Percentiles rank a stretch among this genome's conserved stretches.
Conservation (phyloP, 2,888 invertebrate species). For the Thyatira batis region DNA sequence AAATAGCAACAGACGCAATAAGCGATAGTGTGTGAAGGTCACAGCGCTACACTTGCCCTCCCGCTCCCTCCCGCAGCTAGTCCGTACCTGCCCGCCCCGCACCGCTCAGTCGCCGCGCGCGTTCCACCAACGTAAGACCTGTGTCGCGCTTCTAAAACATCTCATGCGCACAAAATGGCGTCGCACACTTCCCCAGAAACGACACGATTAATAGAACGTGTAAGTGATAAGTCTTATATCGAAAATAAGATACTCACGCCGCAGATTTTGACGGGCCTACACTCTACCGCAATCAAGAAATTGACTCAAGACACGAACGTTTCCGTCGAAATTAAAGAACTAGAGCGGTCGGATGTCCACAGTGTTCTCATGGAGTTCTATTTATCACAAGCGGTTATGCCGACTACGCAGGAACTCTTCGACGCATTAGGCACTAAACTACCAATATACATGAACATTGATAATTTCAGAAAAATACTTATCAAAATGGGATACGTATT, state of each 20-base stretch:
- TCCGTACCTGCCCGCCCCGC: neutral
- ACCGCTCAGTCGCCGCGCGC: conserved; percentile 15
- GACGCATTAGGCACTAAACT: conserved; percentile 20
- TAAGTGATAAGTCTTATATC: conserved; percentile 9
- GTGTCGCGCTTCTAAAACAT: neutral
- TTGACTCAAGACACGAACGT: neutral
- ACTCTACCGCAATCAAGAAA: neutral
- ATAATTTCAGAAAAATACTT: conserved; percentile 37
- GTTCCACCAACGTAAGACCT: neutral
- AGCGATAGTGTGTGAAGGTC: neutral
- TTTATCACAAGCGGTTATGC: conserved; percentile 21
- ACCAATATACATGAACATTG: conserved; percentile 37
- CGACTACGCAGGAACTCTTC: conserved; percentile 34
- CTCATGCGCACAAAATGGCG: neutral
- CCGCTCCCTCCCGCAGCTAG: too few relatives aligned
- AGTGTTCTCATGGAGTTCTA: conserved; percentile 28
- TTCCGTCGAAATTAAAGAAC: neutral
- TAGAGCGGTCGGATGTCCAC: conserved; percentile 34
- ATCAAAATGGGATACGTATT: conserved; percentile 43
- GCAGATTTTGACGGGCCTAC: neutral
- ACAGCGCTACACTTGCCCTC: neutral
- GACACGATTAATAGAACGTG: conserved; percentile 13
- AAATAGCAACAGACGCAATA: neutral
- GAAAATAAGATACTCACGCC: neutral
- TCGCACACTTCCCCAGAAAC: neutral